Conservation (phyloP, 2,113 vertebrate genomes). For the Saccopteryx bilineata region DNA sequence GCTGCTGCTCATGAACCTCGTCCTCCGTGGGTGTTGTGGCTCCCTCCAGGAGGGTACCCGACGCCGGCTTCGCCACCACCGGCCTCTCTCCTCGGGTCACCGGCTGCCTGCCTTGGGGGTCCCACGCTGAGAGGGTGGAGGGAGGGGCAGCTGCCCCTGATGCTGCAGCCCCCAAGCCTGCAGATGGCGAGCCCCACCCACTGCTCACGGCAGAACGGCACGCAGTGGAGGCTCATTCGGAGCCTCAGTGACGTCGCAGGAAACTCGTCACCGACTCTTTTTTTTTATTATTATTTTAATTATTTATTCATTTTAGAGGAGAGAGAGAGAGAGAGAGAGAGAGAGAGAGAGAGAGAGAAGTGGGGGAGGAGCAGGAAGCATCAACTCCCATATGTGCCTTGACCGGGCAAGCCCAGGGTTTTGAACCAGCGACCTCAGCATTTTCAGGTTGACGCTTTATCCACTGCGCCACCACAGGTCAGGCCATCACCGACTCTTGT, state of each 20-base stretch:
- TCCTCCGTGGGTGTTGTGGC: rapidly evolving
- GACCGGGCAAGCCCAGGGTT: no score
- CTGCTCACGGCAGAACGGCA: neutral
- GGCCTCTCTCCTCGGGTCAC: neutral
- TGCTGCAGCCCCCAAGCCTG: neutral
- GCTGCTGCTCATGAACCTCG: neutral
- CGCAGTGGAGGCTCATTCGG: neutral
- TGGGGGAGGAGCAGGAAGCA: no score
- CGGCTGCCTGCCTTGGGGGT: neutral
- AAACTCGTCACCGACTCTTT: neutral
- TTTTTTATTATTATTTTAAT: no score
- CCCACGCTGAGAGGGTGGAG: neutral
- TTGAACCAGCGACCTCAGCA: no score
- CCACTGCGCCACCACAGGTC: no score
- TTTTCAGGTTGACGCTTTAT: no score
- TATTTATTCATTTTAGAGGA: no score
- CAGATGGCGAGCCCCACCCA: neutral
- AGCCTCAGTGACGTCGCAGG: neutral
- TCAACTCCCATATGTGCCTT: no score
- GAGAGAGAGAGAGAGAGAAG: no score
- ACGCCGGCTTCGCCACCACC: neutral
- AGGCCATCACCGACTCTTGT: neutral
- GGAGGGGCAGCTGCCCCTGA: neutral
- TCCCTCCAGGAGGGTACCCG: neutral
- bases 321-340: no score